phyloP scores from a whole-genome alignment of 2,797 vertebrate genomes.

The Margarornis squamiger region DNA sequence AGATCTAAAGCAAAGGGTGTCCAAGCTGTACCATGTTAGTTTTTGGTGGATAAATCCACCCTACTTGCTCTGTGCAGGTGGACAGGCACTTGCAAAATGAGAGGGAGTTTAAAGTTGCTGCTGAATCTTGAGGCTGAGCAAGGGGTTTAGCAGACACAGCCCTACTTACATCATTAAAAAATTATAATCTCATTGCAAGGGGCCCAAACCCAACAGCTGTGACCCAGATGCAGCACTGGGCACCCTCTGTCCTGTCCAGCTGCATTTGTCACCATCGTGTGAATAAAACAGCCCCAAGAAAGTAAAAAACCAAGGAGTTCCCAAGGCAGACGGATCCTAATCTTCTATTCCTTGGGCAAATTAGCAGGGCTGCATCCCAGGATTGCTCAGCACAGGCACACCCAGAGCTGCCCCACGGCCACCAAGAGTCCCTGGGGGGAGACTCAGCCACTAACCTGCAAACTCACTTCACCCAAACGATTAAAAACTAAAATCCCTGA shows the following conservation, averaged over 20 bases:
- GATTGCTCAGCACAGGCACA: background rate
- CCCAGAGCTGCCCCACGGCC: background rate
- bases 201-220: background rate
- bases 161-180: background rate
- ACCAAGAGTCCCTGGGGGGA: background rate
- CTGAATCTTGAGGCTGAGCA: too few species aligned
- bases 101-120: background rate
- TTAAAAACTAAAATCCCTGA: background rate
- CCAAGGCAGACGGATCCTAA: background rate
- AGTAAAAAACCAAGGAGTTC: background rate
- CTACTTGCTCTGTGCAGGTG: fast-evolving
- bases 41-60: background rate
- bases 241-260: background rate
- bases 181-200: background rate
- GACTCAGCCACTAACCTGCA: background rate
- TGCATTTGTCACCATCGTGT: fast-evolving
- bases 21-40: fast-evolving
- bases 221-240: background rate
- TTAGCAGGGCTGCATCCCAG: background rate
- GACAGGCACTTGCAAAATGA: background rate
- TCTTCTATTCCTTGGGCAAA: fast-evolving
- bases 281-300: background rate
- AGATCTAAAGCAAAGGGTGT: background rate
- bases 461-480: background rate
- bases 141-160: background rate